Conservation (phyloP, 2,113 vertebrate species). For the Poeciliopsis occidentalis region DNA sequence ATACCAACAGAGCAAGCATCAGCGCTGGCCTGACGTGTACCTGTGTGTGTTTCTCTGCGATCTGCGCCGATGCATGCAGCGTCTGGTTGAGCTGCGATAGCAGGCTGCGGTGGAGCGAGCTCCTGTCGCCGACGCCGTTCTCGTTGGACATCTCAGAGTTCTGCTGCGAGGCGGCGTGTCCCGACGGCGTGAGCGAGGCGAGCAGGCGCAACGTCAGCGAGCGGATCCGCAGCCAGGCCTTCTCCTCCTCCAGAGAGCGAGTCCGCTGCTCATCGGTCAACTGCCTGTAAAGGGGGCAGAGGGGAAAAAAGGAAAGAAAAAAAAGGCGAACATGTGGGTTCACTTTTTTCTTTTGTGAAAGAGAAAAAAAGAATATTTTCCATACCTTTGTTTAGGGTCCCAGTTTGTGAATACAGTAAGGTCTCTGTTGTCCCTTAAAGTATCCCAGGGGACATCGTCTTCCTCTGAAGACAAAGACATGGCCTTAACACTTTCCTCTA, state of each 20-base stretch:
- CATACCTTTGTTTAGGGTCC: slow-evolving; percentile 91
- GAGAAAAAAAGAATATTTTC: background rate
- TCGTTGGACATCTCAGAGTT: slow-evolving; percentile 88
- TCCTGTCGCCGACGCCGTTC: slow-evolving; percentile 89
- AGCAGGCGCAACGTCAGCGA: slow-evolving; percentile 91
- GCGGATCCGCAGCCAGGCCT: slow-evolving; percentile 89
- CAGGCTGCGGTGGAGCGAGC: slow-evolving; percentile 80
- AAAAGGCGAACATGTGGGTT: background rate
- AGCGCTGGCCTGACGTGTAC: slow-evolving; percentile 62
- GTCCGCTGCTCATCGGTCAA: slow-evolving; percentile 88
- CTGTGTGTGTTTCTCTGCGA: slow-evolving; percentile 85
- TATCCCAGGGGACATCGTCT: slow-evolving; percentile 96
- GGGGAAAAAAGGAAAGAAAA: background rate
- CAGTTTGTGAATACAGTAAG: slow-evolving; percentile 92
- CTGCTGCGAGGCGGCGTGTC: slow-evolving; percentile 81
- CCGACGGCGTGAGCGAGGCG: slow-evolving; percentile 81
- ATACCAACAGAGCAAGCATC: background rate
- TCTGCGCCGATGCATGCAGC: slow-evolving; percentile 83
- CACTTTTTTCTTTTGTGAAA: background rate
- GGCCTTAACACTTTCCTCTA: slow-evolving; percentile 96
- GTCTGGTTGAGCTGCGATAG: slow-evolving; percentile 86
- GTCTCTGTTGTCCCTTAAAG: slow-evolving; percentile 93
- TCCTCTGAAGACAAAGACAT: slow-evolving; percentile 95
- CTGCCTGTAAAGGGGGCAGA: slow-evolving; percentile 74
- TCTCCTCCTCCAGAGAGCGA: slow-evolving; percentile 91